Conservation (phyloP, 2,888 invertebrate species). For the Gerris lacustris region DNA sequence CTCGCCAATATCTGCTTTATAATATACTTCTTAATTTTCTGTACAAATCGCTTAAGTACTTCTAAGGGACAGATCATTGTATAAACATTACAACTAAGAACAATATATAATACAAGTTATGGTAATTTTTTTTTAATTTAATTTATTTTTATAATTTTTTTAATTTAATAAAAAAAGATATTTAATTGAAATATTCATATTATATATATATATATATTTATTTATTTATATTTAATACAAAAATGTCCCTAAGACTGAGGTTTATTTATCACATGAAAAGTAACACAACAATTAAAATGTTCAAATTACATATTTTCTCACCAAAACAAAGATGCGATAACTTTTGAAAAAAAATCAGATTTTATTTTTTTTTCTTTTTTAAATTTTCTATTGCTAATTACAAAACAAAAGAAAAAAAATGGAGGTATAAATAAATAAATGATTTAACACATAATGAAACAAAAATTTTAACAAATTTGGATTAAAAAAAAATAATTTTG, state of each 20-base stretch:
- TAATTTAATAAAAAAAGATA: neutral
- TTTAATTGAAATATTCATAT: neutral
- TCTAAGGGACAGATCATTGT: constrained; percentile 1
- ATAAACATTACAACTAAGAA: neutral
- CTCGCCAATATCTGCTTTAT: neutral
- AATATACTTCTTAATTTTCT: neutral
- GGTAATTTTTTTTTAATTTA: constrained; percentile 1
- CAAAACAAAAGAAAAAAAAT: no score
- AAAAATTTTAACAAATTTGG: no score
- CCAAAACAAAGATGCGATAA: no score
- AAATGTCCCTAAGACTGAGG: constrained; percentile 1
- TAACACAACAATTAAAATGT: neutral
- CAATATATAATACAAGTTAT: neutral
- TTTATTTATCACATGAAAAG: constrained; percentile 3
- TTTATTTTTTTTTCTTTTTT: no score
- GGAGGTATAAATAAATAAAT: no score
- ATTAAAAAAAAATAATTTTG: no score
- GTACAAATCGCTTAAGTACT: neutral
- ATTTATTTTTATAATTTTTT: neutral
- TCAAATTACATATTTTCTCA: no score
- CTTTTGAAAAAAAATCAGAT: no score
- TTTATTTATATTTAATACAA: neutral
- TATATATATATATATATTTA: neutral
- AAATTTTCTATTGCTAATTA: no score
- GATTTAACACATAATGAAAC: no score